Evolutionary conservation across 2,797 vertebrate genomes (phyloP).

Genomic region (Eremophila alpestris): DNA sequence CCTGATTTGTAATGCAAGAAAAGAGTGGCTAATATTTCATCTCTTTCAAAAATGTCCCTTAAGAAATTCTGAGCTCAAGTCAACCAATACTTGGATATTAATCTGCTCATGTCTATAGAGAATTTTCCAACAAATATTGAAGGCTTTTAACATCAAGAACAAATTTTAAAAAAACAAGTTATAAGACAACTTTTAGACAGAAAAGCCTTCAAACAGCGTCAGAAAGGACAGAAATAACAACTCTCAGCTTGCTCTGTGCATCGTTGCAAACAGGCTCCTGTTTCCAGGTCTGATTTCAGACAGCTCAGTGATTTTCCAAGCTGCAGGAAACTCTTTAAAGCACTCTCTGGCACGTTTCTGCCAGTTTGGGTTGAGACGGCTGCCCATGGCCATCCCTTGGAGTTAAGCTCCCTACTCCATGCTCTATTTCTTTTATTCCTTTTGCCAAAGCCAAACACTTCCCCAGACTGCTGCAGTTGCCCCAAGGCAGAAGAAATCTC

Average conservation of each 20-base stretch:
- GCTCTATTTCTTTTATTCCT: neutral
- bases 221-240: neutral
- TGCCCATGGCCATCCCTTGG: accelerated
- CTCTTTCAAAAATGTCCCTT: neutral
- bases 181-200: neutral
- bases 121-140: neutral
- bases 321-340: neutral
- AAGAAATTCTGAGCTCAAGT: neutral
- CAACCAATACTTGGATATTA: neutral
- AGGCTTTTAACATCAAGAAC: neutral
- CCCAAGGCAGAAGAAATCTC: neutral
- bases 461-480: neutral
- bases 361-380: neutral
- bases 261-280: neutral
- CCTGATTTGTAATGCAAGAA: neutral
- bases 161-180: neutral
- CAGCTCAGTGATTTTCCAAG: neutral
- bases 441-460: neutral
- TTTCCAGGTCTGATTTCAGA: neutral
- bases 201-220: neutral
- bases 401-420: neutral
- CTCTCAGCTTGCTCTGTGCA: neutral
- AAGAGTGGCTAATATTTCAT: neutral
- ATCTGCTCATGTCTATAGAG: neutral
- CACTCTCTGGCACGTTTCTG: neutral